Evolutionary conservation across 2,113 vertebrate species (phyloP).

Genomic region (Microtus oregoni): DNA sequence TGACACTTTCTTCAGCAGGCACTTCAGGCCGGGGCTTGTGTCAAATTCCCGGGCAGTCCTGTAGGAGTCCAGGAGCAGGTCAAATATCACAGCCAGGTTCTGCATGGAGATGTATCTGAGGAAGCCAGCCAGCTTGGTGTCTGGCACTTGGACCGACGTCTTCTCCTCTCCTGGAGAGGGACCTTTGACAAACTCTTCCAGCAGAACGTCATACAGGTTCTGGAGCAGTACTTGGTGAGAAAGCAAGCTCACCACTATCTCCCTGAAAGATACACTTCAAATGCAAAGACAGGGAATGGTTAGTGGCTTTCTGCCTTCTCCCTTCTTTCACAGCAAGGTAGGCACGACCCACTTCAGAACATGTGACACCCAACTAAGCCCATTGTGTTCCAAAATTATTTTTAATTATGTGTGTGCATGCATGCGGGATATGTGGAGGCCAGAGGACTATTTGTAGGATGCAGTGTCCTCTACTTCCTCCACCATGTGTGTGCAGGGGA

Average conservation of each 20-base stretch:
- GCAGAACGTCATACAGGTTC: constrained; percentile 95
- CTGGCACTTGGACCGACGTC: constrained; percentile 86
- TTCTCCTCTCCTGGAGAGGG: constrained; percentile 90
- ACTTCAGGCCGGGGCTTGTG: constrained; percentile 96
- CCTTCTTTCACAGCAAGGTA: background rate
- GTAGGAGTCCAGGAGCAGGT: constrained; percentile 97
- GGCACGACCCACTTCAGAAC: background rate
- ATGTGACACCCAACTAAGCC: background rate
- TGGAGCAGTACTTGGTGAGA: constrained; percentile 98
- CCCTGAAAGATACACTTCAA: constrained; percentile 96
- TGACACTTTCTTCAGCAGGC: constrained; percentile 98
- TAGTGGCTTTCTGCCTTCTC: background rate
- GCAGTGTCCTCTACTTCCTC: background rate
- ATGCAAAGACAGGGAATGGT: constrained; percentile 37
- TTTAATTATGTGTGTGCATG: background rate
- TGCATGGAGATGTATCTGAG: constrained; percentile 98
- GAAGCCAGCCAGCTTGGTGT: constrained; percentile 92
- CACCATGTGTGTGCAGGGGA: background rate
- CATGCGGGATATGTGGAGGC: background rate
- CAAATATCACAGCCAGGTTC: constrained; percentile 96
- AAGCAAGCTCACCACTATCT: constrained; percentile 96
- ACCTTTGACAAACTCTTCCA: constrained; percentile 96
- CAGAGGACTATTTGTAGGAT: background rate
- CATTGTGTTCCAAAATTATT: background rate
- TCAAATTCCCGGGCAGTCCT: constrained; percentile 97